phyloP scores from a whole-genome alignment of 92 coral and sea anemone species.

The Actinostola sp. region DNA sequence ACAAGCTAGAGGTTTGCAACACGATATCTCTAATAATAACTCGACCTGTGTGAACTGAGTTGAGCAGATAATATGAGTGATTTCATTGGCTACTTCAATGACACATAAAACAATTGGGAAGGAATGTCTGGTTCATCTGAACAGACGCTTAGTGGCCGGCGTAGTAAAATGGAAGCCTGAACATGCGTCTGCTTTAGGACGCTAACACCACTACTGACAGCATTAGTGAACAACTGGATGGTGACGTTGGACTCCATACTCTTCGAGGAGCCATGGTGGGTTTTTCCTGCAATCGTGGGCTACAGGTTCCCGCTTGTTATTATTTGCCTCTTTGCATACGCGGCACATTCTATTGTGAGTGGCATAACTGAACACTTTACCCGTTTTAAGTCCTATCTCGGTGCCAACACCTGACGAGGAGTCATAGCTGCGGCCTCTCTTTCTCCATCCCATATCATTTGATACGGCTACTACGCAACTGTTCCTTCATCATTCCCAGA shows the following conservation, averaged over 20 bases:
- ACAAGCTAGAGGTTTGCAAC: too few relatives aligned
- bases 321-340: conserved; percentile 15
- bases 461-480: neutral
- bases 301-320: neutral
- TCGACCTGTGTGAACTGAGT: too few relatives aligned
- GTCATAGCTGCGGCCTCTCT: conserved; percentile 14
- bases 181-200: too few relatives aligned
- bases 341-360: conserved; percentile 24
- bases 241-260: conserved; percentile 26
- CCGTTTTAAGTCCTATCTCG: conserved; percentile 12
- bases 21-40: too few relatives aligned
- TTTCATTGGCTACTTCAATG: too few relatives aligned
- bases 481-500: too few relatives aligned
- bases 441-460: conserved; percentile 26
- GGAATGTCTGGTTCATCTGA: too few relatives aligned
- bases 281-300: conserved; percentile 34
- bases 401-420: conserved; percentile 28
- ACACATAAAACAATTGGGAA: too few relatives aligned
- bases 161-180: too few relatives aligned
- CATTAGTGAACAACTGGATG: neutral
- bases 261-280: conserved; percentile 24
- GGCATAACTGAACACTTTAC: conserved; percentile 22
- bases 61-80: too few relatives aligned
- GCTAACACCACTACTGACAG: neutral
- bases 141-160: too few relatives aligned